A percentile compares a stretch with the other conserved stretches of the same genome.
Conservation (phyloP, 2,113 vertebrate genomes). For the Centrocercus urophasianus region DNA sequence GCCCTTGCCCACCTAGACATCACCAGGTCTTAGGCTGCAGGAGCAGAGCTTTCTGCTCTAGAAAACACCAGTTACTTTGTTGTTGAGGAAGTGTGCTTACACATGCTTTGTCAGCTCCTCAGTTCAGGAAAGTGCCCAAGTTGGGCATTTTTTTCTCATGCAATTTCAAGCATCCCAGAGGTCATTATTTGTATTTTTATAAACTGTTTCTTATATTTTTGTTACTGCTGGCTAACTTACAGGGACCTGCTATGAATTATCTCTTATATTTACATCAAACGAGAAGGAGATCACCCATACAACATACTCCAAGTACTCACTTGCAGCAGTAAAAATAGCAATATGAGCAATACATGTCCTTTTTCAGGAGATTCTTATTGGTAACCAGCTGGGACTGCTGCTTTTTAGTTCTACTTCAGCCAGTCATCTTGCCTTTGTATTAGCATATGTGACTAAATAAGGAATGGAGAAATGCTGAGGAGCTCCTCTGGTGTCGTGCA, state of each 20-base stretch:
- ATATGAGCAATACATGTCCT: background rate
- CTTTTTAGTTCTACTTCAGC: background rate
- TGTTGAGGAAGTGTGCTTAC: background rate
- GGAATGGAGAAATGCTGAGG: background rate
- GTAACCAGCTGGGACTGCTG: background rate
- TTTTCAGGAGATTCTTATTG: background rate
- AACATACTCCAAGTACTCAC: background rate
- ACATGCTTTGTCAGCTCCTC: background rate
- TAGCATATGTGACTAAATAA: background rate
- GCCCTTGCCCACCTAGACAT: background rate
- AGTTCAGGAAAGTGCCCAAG: background rate
- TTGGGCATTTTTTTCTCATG: background rate
- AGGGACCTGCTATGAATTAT: background rate
- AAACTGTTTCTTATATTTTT: background rate
- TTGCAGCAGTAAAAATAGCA: background rate
- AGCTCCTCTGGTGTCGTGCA: background rate
- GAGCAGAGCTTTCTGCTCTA: background rate
- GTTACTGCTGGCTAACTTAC: background rate
- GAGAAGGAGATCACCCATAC: background rate
- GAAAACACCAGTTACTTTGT: background rate
- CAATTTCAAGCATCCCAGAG: background rate
- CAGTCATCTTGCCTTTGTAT: background rate
- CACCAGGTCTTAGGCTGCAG: background rate
- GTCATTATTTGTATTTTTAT: background rate
- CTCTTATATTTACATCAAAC: background rate